Percentiles rank a stretch among this genome's conserved stretches.
phyloP scores from a whole-genome alignment of 2,888 invertebrate genomes.

The Folsomia manolachei region DNA sequence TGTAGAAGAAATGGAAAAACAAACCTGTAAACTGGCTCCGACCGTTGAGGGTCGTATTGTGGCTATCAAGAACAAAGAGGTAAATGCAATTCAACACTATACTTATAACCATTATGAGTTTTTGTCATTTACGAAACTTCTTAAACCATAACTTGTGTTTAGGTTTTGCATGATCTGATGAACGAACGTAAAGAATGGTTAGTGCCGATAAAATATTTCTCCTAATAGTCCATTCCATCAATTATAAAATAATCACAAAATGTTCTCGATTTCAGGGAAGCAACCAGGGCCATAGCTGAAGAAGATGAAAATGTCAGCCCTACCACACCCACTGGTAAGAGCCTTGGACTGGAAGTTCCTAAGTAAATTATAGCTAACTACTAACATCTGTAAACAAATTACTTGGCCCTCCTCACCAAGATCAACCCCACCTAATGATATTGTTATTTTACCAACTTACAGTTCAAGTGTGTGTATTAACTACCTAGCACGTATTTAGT shows the following conservation, averaged over 20 bases:
- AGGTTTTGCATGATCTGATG: constrained; percentile 46
- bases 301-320: constrained; percentile 47
- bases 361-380: too few relatives aligned
- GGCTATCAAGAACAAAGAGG: constrained; percentile 68
- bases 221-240: too few relatives aligned
- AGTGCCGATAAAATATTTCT: too few relatives aligned
- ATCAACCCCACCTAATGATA: too few relatives aligned
- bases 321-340: constrained; percentile 46
- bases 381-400: too few relatives aligned
- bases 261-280: too few relatives aligned
- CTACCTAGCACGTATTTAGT: too few relatives aligned
- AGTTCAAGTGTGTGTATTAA: too few relatives aligned
- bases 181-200: constrained; percentile 49
- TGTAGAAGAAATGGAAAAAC: constrained; percentile 73
- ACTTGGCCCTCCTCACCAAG: too few relatives aligned
- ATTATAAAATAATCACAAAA: too few relatives aligned
- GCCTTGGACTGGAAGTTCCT: constrained; percentile 18
- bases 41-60: constrained; percentile 77
- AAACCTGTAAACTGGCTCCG: constrained; percentile 76
- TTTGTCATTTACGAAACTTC: too few relatives aligned
- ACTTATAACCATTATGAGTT: not conserved
- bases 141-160: constrained; percentile 11
- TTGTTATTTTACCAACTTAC: too few relatives aligned
- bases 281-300: constrained; percentile 47
- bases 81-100: constrained; percentile 53